A percentile compares a stretch with the other conserved stretches of the same genome.
These are phyloP conservation scores for Seriola dumerili DNA, from an alignment of 2,113 vertebrate species.

Conservation along the genomic window DNA sequence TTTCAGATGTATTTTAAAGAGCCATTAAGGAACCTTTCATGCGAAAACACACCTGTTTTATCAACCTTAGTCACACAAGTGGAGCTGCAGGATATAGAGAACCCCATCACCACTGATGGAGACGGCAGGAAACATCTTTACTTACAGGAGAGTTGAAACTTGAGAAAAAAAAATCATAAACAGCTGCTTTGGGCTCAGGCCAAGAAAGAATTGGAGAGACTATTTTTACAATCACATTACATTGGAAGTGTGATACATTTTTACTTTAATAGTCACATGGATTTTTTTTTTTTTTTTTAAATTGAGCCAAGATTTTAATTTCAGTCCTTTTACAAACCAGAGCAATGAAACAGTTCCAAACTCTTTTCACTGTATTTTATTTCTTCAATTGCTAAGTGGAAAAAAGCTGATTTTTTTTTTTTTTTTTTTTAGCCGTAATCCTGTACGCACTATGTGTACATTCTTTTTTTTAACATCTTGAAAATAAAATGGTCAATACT, in stretches of 20 bases:
- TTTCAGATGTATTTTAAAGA: background rate
- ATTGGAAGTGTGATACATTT: background rate
- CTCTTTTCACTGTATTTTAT: no score
- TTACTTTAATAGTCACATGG: no score
- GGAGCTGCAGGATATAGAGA: slow-evolving; percentile 24
- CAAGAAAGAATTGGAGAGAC: background rate
- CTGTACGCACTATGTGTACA: no score
- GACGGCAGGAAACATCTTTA: background rate
- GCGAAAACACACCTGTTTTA: slow-evolving; percentile 54
- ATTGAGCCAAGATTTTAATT: no score
- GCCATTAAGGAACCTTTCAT: slow-evolving; percentile 25
- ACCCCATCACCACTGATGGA: slow-evolving; percentile 46
- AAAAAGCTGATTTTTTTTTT: no score
- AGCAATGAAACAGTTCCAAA: no score
- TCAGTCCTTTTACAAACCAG: no score
- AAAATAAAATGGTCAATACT: no score
- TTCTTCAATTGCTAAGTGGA: no score
- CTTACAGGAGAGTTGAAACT: slow-evolving; percentile 5
- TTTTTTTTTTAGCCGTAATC: no score
- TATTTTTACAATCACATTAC: background rate
- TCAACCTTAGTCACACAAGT: slow-evolving; percentile 43
- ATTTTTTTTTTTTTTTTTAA: no score
- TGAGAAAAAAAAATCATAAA: background rate
- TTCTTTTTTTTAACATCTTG: no score
- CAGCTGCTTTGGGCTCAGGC: background rate